Conservation (phyloP, 92 coral and sea anemone species). For the Heliopora coerulea region DNA sequence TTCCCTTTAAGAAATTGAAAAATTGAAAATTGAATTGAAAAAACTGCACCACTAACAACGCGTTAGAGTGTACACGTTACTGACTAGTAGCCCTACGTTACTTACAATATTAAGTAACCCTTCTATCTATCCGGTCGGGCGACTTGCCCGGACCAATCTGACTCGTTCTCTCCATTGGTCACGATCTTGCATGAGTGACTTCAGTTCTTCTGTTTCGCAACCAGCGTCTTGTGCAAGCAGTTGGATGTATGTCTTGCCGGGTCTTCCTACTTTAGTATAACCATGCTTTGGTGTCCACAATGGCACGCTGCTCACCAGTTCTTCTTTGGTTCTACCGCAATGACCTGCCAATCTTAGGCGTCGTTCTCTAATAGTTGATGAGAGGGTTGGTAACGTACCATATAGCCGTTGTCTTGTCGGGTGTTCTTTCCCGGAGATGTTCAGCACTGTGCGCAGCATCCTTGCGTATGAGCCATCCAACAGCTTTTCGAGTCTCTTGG, state of each 20-base stretch:
- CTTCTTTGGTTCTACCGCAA: constrained; percentile 5
- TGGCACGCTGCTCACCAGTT: constrained; percentile 14
- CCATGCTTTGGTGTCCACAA: constrained; percentile 25
- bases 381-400: not conserved
- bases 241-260: constrained; percentile 21
- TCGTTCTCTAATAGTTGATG: not conserved
- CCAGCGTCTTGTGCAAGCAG: constrained; percentile 28
- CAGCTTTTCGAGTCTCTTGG: not conserved
- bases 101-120: too few relatives aligned
- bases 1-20: too few relatives aligned
- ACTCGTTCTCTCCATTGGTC: not conserved
- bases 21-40: too few relatives aligned
- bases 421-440: constrained; percentile 35
- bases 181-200: not conserved
- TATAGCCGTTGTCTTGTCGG: constrained; percentile 13
- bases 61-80: too few relatives aligned
- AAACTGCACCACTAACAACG: too few relatives aligned
- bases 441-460: constrained; percentile 45
- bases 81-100: too few relatives aligned
- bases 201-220: not conserved
- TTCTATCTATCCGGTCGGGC: not conserved
- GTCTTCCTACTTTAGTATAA: too few relatives aligned
- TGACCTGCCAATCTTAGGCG: constrained; percentile 3
- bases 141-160: not conserved
- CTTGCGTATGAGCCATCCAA: constrained; percentile 35